A percentile compares a stretch with the other conserved stretches of the same genome.
These are phyloP conservation scores for Mamestra configurata DNA, from an alignment of 1,140 invertebrate genomes.

Conservation along the genomic window DNA sequence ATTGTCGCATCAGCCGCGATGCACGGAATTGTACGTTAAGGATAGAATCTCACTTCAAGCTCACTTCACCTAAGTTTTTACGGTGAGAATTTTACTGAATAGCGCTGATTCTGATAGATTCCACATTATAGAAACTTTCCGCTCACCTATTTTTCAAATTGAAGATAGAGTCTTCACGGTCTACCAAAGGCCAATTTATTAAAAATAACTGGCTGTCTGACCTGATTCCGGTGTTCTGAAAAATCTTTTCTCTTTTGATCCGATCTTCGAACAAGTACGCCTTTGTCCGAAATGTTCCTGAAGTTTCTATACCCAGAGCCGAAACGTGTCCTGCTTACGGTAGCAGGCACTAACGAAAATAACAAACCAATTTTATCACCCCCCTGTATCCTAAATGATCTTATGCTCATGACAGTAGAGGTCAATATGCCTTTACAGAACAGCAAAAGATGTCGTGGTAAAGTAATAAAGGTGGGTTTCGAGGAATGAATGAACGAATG, in stretches of 20 bases:
- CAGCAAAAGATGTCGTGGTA: background rate
- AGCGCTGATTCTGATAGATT: too few relatives aligned
- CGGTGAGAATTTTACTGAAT: too few relatives aligned
- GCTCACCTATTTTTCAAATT: background rate
- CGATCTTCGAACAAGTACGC: slow-evolving; percentile 25
- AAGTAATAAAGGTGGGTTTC: slow-evolving; percentile 37
- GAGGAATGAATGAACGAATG: slow-evolving; percentile 36
- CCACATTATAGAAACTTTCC: too few relatives aligned
- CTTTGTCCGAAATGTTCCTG: slow-evolving; percentile 29
- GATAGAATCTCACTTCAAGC: too few relatives aligned
- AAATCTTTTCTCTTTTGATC: slow-evolving; percentile 42
- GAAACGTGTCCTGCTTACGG: slow-evolving; percentile 42
- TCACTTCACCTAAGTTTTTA: too few relatives aligned
- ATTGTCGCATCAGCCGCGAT: too few relatives aligned
- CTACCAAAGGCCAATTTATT: background rate
- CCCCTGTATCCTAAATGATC: background rate
- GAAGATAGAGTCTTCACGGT: background rate
- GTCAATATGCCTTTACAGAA: background rate
- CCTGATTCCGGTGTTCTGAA: slow-evolving; percentile 15
- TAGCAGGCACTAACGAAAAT: slow-evolving; percentile 38
- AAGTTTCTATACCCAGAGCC: slow-evolving; percentile 6
- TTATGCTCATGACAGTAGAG: background rate
- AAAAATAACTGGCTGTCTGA: slow-evolving; percentile 22
- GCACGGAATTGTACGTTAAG: too few relatives aligned
- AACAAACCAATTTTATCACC: background rate